phyloP scores from a whole-genome alignment of 53 echinoderm and acorn worm species.

The Echinometra lucunter region DNA sequence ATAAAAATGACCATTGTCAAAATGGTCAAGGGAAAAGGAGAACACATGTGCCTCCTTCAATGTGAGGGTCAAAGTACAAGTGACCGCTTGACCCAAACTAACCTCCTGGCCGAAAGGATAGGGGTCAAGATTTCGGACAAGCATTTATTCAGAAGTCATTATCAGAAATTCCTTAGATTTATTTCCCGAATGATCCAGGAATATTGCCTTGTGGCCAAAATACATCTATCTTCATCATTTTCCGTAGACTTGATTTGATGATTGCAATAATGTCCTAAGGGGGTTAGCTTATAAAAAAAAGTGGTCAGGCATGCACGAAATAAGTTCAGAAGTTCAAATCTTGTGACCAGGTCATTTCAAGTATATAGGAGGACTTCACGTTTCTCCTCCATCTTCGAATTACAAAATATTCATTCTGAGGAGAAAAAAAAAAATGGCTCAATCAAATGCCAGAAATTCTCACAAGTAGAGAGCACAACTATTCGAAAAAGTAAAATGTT shows the following conservation, averaged over 20 bases:
- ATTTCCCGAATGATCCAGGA: not conserved
- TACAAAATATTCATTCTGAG: not conserved
- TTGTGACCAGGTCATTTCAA: constrained; percentile 10
- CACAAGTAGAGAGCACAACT: not conserved
- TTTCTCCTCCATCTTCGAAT: not conserved
- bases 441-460: not conserved
- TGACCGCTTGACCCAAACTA: constrained; percentile 23
- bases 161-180: not conserved
- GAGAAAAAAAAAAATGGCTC: not conserved
- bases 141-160: not conserved
- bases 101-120: not conserved
- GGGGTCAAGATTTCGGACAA: constrained; percentile 20
- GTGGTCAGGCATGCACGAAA: not conserved
- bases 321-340: constrained; percentile 44
- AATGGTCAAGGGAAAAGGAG: constrained; percentile 26
- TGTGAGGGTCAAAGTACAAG: constrained; percentile 27
- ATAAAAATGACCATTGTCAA: constrained; percentile 1
- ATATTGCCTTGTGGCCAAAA: not conserved
- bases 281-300: not conserved
- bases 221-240: constrained; percentile 8
- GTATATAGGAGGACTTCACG: not conserved
- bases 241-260: not conserved
- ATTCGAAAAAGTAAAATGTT: not conserved
- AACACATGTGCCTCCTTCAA: constrained; percentile 13
- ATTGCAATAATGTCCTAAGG: constrained; percentile 27